Conservation (phyloP, 2,888 invertebrate genomes). For the Lagria hirta region DNA sequence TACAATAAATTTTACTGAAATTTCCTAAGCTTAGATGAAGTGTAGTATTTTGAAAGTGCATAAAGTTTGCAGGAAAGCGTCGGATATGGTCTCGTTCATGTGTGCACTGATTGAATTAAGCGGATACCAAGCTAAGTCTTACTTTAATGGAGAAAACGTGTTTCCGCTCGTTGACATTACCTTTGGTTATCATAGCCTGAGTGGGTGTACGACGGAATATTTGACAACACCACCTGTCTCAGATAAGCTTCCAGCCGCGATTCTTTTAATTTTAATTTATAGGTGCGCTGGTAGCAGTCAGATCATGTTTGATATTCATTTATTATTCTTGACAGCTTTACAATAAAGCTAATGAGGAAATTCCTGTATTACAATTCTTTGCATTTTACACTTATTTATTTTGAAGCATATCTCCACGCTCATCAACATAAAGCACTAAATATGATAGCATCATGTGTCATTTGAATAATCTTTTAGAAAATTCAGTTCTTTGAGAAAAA, state of each 20-base stretch:
- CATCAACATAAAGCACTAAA: no score
- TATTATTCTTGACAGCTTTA: conserved; percentile 23
- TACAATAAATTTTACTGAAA: conserved; percentile 15
- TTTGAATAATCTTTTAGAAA: no score
- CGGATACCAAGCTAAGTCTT: conserved; percentile 28
- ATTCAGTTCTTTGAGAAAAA: no score
- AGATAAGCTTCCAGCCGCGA: conserved; percentile 29
- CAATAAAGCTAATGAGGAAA: conserved; percentile 27
- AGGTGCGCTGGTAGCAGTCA: conserved; percentile 27
- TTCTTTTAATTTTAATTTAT: conserved; percentile 30
- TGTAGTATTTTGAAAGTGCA: conserved; percentile 3
- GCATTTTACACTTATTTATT: conserved; percentile 17
- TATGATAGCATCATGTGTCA: no score
- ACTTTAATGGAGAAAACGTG: conserved; percentile 37
- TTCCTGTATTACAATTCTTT: conserved; percentile 25
- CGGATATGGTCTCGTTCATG: conserved; percentile 20
- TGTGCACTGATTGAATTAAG: conserved; percentile 32
- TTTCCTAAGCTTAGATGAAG: no score
- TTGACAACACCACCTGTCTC: conserved; percentile 29
- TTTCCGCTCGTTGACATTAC: conserved; percentile 33
- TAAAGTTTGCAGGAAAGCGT: conserved; percentile 10
- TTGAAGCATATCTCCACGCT: conserved; percentile 14
- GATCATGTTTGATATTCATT: conserved; percentile 28
- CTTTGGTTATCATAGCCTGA: conserved; percentile 29
- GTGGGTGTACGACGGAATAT: conserved; percentile 29